Evolutionary conservation across 1,140 invertebrate species (phyloP).

Genomic region (Lepidurus arcticus): DNA sequence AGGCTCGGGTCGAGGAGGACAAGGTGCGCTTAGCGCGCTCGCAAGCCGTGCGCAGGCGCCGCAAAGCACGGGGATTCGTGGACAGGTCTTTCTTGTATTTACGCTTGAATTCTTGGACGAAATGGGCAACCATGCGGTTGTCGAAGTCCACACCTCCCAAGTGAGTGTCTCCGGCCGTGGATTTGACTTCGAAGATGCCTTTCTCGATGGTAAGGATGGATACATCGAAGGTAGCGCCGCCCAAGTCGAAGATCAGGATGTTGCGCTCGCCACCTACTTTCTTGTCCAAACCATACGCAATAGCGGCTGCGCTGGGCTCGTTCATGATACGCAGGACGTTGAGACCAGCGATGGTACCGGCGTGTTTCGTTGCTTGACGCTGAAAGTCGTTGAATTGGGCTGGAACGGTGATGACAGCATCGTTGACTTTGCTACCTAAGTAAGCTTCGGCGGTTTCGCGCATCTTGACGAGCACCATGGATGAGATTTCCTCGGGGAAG

Average conservation of each 20-base stretch:
- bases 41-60: conserved; percentile 86
- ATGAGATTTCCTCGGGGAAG: conserved; percentile 67
- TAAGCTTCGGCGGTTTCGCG: conserved; percentile 57
- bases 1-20: conserved; percentile 88
- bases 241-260: conserved; percentile 88
- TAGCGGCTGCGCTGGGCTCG: conserved; percentile 71
- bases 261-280: conserved; percentile 59
- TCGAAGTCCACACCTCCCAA: conserved; percentile 98
- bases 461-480: conserved; percentile 55
- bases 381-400: conserved; percentile 56
- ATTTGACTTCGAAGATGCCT: conserved; percentile 60
- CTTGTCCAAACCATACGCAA: conserved; percentile 68
- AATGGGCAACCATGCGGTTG: conserved; percentile 91
- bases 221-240: conserved; percentile 90
- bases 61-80: conserved; percentile 80
- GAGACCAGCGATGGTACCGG: conserved; percentile 56
- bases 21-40: conserved; percentile 93
- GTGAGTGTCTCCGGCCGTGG: conserved; percentile 80
- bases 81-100: conserved; percentile 94
- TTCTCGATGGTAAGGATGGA: conserved; percentile 68
- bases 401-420: conserved; percentile 55
- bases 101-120: conserved; percentile 92
- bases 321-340: conserved; percentile 78
- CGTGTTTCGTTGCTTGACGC: conserved; percentile 53
- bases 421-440: conserved; percentile 50